Evolutionary conservation across 2,113 vertebrate species (phyloP).

Genomic region (Corythornis cristatus): DNA sequence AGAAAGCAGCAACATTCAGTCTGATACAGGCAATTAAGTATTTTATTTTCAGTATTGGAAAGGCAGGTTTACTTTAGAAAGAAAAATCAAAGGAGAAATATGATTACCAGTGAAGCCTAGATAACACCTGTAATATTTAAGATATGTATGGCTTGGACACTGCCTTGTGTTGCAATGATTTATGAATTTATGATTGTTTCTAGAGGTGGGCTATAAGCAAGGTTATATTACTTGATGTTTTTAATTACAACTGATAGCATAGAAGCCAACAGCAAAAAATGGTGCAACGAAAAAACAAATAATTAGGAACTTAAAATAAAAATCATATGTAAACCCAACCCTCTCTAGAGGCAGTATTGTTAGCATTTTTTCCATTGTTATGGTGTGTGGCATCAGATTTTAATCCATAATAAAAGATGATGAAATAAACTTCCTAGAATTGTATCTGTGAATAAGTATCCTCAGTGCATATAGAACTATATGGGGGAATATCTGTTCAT

Average conservation of each 20-base stretch:
- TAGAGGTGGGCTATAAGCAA: neutral
- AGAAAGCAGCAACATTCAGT: neutral
- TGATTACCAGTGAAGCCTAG: neutral
- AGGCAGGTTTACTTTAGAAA: neutral
- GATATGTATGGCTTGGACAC: neutral
- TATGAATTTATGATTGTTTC: neutral
- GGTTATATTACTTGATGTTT: neutral
- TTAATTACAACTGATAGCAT: neutral
- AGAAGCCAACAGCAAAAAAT: neutral
- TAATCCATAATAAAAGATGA: neutral
- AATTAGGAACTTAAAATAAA: neutral
- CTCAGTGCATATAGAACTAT: neutral
- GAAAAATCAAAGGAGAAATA: neutral
- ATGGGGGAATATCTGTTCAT: neutral
- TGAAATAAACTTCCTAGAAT: constrained; percentile 15
- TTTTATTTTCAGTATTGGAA: neutral
- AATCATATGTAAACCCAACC: neutral
- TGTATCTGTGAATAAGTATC: neutral
- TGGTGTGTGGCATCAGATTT: neutral
- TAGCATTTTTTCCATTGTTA: neutral
- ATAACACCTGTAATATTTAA: neutral
- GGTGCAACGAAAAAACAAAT: neutral
- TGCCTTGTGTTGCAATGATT: neutral
- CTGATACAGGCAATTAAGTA: neutral
- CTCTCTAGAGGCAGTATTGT: neutral